Percentiles rank a stretch among this genome's conserved stretches.
These are phyloP conservation scores for Mercenaria mercenaria DNA, from an alignment of 1,140 invertebrate species.

Conservation along the genomic window DNA sequence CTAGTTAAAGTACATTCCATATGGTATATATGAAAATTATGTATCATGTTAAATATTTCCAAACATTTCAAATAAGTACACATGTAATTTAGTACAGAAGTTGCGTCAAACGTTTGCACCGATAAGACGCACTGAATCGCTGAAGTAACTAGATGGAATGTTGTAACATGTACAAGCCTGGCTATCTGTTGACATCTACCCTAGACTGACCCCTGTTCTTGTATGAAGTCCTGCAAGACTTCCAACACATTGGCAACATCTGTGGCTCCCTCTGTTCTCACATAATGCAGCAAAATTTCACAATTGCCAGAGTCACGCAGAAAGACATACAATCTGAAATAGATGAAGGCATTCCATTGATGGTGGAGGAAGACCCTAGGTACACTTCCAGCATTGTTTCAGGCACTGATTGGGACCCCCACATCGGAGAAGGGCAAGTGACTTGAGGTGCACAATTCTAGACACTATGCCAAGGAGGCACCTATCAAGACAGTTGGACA, in stretches of 20 bases:
- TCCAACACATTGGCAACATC: slow-evolving; percentile 19
- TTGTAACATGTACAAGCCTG: neutral
- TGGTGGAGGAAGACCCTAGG: too few relatives aligned
- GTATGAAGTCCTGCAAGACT: slow-evolving; percentile 54
- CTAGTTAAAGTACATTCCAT: too few relatives aligned
- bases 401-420: too few relatives aligned
- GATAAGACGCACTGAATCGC: neutral
- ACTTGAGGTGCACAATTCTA: too few relatives aligned
- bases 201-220: slow-evolving; percentile 25
- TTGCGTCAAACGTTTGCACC: neutral
- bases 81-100: neutral
- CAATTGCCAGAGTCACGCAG: slow-evolving; percentile 59
- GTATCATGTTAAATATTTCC: too few relatives aligned
- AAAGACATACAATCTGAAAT: slow-evolving; percentile 48
- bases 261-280: slow-evolving; percentile 27
- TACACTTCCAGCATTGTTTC: too few relatives aligned
- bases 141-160: neutral
- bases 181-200: neutral
- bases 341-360: too few relatives aligned
- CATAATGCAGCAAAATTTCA: slow-evolving; percentile 61
- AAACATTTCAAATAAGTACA: neutral
- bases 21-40: too few relatives aligned
- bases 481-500: too few relatives aligned
- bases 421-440: neutral
- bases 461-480: too few relatives aligned